Base-by-base conservation (phyloP, 1,140 invertebrate genomes). In the Papilio polytes region DNA sequence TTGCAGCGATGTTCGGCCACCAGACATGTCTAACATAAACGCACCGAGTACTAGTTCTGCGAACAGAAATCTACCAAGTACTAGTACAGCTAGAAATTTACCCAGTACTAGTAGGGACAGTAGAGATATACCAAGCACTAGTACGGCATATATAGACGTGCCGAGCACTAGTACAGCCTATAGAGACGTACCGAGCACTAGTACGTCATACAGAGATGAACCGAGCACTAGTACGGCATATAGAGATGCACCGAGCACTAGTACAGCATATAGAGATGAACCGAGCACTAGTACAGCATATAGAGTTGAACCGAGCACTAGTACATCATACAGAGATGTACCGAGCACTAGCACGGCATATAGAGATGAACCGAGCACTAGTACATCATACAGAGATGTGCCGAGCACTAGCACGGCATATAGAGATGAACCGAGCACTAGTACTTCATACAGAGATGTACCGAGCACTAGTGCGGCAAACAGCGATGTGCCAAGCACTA, bases 1-100 rank as follows among this genome's bases (percentile, higher is more conserved):
- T 46, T 95, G 94, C 83, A 86, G 93, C 88, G 93, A 94, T 85
- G 91, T 95, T 41, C 82, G 94, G 72, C 91, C 93, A 8, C 94
- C 94, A 12, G 92, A 94, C 72, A 90, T 94, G 18, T 82, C 87
- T 12, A 90, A 84, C 81, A 87, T 86, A 31, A 95, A 94, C 76
- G 90, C 91, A 86, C 90, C 91, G 59, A 87, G 83, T 86, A 89
- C 90, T 82, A 91, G 63, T 36, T 18, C 63, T 15, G 63, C 85
- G 86, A 92, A 94, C 51, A 91, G 90, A 84, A 92, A 88, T 90
- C 91, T 94, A 83, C 51, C 89, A 12, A 94, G 91, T 10, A 66
- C 63, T 15, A 66, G 63, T 66, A 26, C 12, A 26, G 22, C 12
- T 10, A 66, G 20, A 66, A 66, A 66, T 31, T 15, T 66, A 31